Base-by-base conservation (phyloP, 2,888 invertebrate genomes). In the Cylloceria caligata region DNA sequence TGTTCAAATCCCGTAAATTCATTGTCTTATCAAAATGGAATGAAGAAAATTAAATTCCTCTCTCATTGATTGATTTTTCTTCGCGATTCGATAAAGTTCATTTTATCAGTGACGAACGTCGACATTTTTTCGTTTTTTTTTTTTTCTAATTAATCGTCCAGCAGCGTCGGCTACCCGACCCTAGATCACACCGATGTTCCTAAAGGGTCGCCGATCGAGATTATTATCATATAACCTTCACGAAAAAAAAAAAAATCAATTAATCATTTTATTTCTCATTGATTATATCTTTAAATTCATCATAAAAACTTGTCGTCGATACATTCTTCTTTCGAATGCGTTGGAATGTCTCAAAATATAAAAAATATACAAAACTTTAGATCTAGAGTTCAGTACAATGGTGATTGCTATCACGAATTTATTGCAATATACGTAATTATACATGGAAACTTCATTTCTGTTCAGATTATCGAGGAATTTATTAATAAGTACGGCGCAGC, bases 151-250 rank as follows among this genome's bases (percentile, higher is more conserved):
- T 19, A 30, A 69, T 81, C 27, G 57, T 24, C 76, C 83, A 80
- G 64, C 72, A 69, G 68, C 72, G 52, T 80, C 75, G 74, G 67
- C 67, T 27, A 67, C 47, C 75, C 67, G 76, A 80, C 11, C 55
- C 72, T 72, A 75, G 75, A 76, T 80, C 71, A 76, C 72, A 60
- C 47, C 55, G 83, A 76, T 80, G 80, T 80, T 80, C 83, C 80
- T 83, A 80, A 76, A 52, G 67, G 72, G 62, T 72, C 55, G 80
- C 75, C 71, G 80, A 64, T 76, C 80, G 83, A 72, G 72, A 80
- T 83, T 80, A 68, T 76, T 73, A 72, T 34, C 4, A n/a, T 60
- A 60, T 52, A 64, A 30, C 42, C 27, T 52, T 68, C 45, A 21
- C 49, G 3, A n/a, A 67, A 19, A 21, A 47, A 24, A 47, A n/a